Base-by-base conservation (phyloP, 1,140 invertebrate species). In the Paralvinella palmiformis region DNA sequence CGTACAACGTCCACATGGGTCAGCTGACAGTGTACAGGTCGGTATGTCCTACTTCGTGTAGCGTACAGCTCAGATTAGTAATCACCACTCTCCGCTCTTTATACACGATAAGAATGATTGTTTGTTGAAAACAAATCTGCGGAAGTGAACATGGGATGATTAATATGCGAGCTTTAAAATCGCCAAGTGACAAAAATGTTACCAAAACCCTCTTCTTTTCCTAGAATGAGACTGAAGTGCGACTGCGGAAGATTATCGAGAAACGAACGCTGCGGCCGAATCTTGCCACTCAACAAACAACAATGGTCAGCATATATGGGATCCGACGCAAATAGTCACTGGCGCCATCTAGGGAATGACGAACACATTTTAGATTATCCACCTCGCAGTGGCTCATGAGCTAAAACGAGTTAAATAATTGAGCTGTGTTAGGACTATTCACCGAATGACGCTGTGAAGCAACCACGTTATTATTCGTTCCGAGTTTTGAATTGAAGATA, bases 1-100 rank as follows among this genome's bases (percentile, higher is more conserved):
- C 80, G 0, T 83, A 81, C 60, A 77, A 80, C 59, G 63, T 83
- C 0, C 77, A 81, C 35, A 83, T 84, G 82, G 83, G 83, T 6
- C 81, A 83, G 67, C 81, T 84, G 78, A 84, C 83, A 13, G 73
- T 84, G 0, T 84, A 84, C 72, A 77, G 83, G 71, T 78, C 69
- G 36, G 24, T 7, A n/a, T 44, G 29, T 22, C 22, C n/a, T 5
- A 22, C 2, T 10, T 10, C 37, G 10, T 10, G 37, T n/a, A 41
- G n/a, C 37, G n/a, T 41, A 10, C 37, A 10, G n/a, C n/a, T 10
- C n/a, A n/a, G 10, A 41, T 41, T 41, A 10, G 10, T 10, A 41
- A n/a, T 41, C 37, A 41, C n/a, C 37, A 41, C 37, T n/a, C 37
- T 10, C n/a, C 37, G 37, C n/a, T 41, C n/a, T 58, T 32, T 35